Percentiles rank a stretch among this genome's conserved stretches.
Evolutionary conservation across 2,888 invertebrate species (phyloP).

Genomic region (Branchellion lobata): DNA sequence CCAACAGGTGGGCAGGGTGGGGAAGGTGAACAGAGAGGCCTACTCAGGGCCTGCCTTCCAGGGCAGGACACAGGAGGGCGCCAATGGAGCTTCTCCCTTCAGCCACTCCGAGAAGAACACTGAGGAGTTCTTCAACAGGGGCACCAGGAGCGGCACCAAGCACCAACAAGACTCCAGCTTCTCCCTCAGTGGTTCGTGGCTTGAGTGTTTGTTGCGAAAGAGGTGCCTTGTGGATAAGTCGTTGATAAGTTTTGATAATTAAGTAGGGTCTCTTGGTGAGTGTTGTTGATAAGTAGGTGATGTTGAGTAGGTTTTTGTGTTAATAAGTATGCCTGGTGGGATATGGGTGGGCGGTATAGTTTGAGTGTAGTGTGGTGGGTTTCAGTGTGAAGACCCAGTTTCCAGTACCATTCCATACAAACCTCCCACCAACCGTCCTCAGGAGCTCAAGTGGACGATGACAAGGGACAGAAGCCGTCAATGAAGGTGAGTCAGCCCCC

Average conservation of each 20-base stretch:
- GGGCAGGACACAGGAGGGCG: not conserved
- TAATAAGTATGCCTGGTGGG: not conserved
- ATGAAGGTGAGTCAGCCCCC: constrained; percentile 59
- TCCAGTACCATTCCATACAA: not conserved
- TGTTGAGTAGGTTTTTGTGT: not conserved
- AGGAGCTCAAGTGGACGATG: constrained; percentile 51
- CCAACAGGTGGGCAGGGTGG: constrained; percentile 55
- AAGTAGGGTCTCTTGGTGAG: too few species aligned
- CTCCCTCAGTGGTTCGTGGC: constrained; percentile 77
- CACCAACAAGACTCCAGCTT: constrained; percentile 83
- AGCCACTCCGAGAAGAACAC: constrained; percentile 50
- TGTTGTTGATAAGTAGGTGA: too few species aligned
- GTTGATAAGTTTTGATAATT: too few species aligned
- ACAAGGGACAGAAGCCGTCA: constrained; percentile 9
- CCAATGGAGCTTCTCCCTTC: not conserved
- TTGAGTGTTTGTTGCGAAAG: too few species aligned
- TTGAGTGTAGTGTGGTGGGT: too few species aligned
- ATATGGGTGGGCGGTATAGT: not conserved
- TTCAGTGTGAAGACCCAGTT: not conserved
- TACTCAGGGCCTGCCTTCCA: constrained; percentile 61
- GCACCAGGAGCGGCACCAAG: constrained; percentile 62
- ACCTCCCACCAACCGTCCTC: constrained; percentile 52
- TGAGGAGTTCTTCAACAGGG: constrained; percentile 53
- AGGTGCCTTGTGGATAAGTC: too few species aligned
- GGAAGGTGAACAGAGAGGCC: constrained; percentile 61